Evolutionary conservation across 2,113 vertebrate species (phyloP).

Genomic region (Ahaetulla prasina): DNA sequence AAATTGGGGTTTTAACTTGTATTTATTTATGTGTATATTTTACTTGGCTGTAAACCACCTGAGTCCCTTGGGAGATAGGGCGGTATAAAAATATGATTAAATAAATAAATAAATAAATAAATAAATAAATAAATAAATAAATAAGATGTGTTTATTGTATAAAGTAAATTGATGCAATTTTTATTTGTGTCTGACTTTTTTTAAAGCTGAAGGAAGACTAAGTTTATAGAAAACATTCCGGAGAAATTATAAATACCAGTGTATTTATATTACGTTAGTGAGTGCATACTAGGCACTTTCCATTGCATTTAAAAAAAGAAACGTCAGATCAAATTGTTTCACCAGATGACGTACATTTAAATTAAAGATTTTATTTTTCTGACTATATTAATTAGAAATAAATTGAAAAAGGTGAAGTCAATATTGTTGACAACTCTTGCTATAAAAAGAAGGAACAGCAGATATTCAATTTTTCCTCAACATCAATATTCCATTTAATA

Average conservation of each 20-base stretch:
- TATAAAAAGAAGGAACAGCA: constrained; percentile 9
- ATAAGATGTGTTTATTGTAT: constrained; percentile 19
- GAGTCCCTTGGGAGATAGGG: too few species aligned
- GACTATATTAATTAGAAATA: constrained; percentile 4
- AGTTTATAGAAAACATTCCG: neutral
- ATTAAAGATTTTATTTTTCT: neutral
- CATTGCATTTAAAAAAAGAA: neutral
- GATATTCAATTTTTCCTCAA: constrained; percentile 30
- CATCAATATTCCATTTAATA: constrained; percentile 38
- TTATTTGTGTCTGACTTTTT: constrained; percentile 3
- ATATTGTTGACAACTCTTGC: constrained; percentile 39
- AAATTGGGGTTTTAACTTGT: too few species aligned
- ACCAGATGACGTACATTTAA: constrained; percentile 11
- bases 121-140: too few species aligned
- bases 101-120: too few species aligned
- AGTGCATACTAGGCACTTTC: neutral
- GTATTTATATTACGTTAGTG: neutral
- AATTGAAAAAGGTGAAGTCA: neutral
- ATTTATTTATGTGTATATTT: too few species aligned
- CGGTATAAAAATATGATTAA: too few species aligned
- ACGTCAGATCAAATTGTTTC: constrained; percentile 19
- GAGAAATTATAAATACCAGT: neutral
- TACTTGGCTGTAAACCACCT: too few species aligned
- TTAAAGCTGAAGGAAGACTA: constrained; percentile 5
- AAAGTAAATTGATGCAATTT: constrained; percentile 7